phyloP scores from a whole-genome alignment of 2,113 vertebrate genomes.

The Alces alces region DNA sequence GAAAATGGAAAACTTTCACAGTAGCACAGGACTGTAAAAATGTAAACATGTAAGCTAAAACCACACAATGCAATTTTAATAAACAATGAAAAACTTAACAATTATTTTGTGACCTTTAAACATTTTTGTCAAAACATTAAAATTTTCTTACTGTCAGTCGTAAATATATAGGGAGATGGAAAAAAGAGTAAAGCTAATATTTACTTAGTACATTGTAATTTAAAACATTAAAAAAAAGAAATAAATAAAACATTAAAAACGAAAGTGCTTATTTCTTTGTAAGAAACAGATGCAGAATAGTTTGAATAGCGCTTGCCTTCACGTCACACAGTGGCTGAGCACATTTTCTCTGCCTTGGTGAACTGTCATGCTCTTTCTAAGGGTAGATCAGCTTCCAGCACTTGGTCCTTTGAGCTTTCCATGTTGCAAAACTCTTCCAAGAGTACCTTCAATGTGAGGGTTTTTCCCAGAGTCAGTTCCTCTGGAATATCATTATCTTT shows the following conservation, averaged over 20 bases:
- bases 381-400: background rate
- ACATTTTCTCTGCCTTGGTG: background rate
- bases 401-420: background rate
- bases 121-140: background rate
- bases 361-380: background rate
- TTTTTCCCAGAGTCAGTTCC: background rate
- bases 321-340: fast-evolving
- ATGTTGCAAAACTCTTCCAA: background rate
- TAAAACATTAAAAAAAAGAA: background rate
- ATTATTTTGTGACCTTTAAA: background rate
- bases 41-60: background rate
- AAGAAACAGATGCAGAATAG: background rate
- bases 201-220: background rate
- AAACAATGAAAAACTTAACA: background rate
- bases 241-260: background rate
- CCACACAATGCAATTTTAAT: background rate
- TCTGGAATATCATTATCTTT: background rate
- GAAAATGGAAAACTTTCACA: background rate
- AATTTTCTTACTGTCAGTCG: background rate
- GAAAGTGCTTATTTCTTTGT: background rate
- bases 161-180: background rate
- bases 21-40: background rate
- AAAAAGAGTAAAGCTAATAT: background rate
- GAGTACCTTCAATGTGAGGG: background rate
- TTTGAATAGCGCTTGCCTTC: background rate